Evolutionary conservation across 2,113 vertebrate genomes (phyloP).

Genomic region (Cyphomyrus discorhynchus): DNA sequence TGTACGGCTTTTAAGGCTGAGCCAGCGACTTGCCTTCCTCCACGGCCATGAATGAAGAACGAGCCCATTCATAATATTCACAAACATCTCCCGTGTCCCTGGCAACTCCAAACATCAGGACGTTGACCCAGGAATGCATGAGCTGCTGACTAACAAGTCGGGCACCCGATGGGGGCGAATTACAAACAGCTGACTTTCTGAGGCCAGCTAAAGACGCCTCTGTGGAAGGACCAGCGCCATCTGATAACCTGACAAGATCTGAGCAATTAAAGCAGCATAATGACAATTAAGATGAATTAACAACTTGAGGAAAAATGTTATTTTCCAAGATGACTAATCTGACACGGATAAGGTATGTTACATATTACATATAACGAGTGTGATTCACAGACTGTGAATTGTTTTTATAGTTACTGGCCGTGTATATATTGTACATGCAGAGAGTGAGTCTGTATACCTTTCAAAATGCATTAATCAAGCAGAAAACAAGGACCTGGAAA

Average conservation of each 20-base stretch:
- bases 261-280: background rate
- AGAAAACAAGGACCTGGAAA: background rate
- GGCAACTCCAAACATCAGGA: background rate
- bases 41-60: background rate
- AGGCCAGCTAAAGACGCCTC: background rate
- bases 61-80: slow-evolving; percentile 15
- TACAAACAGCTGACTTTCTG: background rate
- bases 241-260: background rate
- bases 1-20: background rate
- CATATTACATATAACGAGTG: background rate
- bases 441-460: background rate
- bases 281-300: background rate
- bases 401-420: background rate
- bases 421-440: background rate
- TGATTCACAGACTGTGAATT: background rate
- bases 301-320: background rate
- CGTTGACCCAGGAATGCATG: background rate
- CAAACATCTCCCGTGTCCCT: background rate
- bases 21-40: background rate
- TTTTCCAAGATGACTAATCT: background rate
- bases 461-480: background rate
- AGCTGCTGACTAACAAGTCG: background rate
- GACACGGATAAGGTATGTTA: background rate
- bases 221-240: background rate
- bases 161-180: background rate